These are phyloP conservation scores for Chromis chromis DNA, from an alignment of 2,797 vertebrate genomes.

Conservation along the genomic window DNA sequence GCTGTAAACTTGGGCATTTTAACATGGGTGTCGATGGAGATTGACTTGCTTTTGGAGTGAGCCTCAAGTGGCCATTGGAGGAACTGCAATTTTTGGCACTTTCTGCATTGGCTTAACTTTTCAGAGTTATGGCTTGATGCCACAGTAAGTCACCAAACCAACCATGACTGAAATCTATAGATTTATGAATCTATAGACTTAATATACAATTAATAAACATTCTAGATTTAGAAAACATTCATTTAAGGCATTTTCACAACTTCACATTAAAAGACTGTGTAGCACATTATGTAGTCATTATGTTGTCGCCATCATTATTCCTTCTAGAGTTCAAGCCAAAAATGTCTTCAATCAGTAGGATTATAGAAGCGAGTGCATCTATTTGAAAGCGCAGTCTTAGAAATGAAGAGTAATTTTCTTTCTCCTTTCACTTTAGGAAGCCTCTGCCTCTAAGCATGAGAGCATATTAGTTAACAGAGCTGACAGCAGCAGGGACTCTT, in stretches of 20 bases:
- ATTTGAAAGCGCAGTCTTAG: slow-evolving; percentile 38
- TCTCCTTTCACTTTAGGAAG: slow-evolving; percentile 51
- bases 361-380: slow-evolving; percentile 21
- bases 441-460: slow-evolving; percentile 38
- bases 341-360: slow-evolving; percentile 33
- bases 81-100: too few species aligned
- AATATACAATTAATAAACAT: neutral
- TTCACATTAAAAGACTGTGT: neutral
- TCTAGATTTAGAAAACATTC: neutral
- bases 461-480: slow-evolving; percentile 57
- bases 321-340: slow-evolving; percentile 28
- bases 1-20: too few species aligned
- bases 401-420: slow-evolving; percentile 51
- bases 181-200: too few species aligned
- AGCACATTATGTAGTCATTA: neutral
- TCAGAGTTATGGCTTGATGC: neutral
- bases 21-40: too few species aligned
- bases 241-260: neutral
- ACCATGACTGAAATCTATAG: neutral
- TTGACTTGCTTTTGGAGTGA: too few species aligned
- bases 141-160: neutral
- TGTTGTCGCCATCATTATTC: slow-evolving; percentile 1
- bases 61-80: too few species aligned
- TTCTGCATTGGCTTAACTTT: too few species aligned
- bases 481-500: slow-evolving; percentile 53